Percentiles rank a stretch among this genome's conserved stretches.
These are phyloP conservation scores for Lacerta agilis DNA, from an alignment of 2,797 vertebrate genomes.

Conservation along the genomic window DNA sequence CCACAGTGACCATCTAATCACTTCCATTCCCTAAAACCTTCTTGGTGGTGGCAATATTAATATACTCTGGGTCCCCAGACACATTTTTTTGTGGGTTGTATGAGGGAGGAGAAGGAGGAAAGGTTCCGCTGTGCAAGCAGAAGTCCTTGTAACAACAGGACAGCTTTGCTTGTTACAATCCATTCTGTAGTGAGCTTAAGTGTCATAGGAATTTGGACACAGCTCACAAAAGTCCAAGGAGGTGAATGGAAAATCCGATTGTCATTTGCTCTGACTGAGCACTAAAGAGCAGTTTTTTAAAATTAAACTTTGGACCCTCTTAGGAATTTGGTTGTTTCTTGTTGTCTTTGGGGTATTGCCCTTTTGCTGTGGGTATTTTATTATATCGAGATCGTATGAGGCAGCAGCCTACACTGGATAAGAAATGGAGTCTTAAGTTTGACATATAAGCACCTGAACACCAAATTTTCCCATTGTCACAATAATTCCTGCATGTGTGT, in stretches of 20 bases:
- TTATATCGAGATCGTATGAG: not conserved
- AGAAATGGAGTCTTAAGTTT: not conserved
- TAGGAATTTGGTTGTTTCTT: not conserved
- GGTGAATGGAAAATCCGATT: not conserved
- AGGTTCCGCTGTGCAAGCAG: not conserved
- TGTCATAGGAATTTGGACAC: not conserved
- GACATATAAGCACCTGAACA: not conserved
- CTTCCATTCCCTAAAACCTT: no score
- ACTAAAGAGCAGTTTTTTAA: not conserved
- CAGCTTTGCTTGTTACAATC: not conserved
- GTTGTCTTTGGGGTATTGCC: not conserved
- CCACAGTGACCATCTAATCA: no score
- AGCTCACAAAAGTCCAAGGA: not conserved
- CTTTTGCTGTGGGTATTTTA: not conserved
- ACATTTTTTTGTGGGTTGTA: no score
- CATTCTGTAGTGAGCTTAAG: not conserved
- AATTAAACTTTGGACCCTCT: not conserved
- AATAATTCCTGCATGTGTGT: not conserved
- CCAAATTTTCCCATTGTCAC: not conserved
- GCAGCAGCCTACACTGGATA: not conserved
- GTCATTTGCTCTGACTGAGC: no score
- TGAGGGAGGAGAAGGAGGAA: not conserved
- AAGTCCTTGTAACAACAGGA: no score
- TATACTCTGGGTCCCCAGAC: no score
- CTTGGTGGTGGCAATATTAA: no score